phyloP scores from a whole-genome alignment of 2,888 invertebrate species.

The Emmelina monodactyla region DNA sequence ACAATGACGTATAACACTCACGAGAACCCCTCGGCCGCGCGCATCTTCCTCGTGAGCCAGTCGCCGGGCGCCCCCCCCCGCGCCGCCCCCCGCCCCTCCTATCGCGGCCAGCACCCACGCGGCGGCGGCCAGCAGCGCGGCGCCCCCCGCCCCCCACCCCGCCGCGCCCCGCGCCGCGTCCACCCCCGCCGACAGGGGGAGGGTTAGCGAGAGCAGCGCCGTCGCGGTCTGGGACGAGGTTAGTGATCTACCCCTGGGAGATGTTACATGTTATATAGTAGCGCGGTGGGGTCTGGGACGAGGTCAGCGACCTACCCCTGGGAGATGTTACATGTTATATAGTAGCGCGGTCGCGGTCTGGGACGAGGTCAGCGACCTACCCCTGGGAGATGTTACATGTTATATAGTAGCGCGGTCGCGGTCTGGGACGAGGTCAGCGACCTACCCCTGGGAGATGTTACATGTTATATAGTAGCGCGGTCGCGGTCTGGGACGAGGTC shows the following conservation, averaged over 20 bases:
- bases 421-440: too few species aligned
- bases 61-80: conserved; percentile 15
- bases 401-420: too few species aligned
- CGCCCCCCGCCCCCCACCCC: conserved; percentile 21
- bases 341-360: conserved; percentile 87
- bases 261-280: too few species aligned
- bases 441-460: too few species aligned
- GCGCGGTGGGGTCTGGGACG: too few species aligned
- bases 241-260: conserved; percentile 93
- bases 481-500: too few species aligned
- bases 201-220: conserved; percentile 82
- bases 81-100: conserved; percentile 22
- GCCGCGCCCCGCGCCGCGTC: conserved; percentile 53
- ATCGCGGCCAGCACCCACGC: conserved; percentile 50
- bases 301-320: too few species aligned
- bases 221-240: conserved; percentile 92
- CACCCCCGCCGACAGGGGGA: conserved; percentile 89
- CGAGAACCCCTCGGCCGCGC: conserved; percentile 37
- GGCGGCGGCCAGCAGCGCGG: conserved; percentile 26
- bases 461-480: too few species aligned
- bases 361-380: conserved; percentile 91
- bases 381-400: too few species aligned
- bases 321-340: too few species aligned
- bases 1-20: conserved; percentile 22
- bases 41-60: conserved; percentile 25